Base-by-base conservation (phyloP, 2,797 vertebrate species). In the Phataginus tricuspis region DNA sequence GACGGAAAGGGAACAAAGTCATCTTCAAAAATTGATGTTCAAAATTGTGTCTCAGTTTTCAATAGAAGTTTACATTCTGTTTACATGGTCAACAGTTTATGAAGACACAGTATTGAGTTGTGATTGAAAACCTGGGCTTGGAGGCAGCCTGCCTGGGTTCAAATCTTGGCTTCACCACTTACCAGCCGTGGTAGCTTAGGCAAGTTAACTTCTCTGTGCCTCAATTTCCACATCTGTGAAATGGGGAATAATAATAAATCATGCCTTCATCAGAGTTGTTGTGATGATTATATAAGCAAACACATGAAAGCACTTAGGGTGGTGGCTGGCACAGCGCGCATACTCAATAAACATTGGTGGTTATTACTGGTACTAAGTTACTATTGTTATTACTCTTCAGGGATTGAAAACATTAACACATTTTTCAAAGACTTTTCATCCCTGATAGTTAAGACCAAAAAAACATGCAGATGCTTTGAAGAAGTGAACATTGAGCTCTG, bases 371-470 rank as follows among this genome's bases (percentile, higher is more conserved):
- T 49, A 64, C 61, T 31, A 42, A 85, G 64, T 64, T 86, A 53
- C 15, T 79, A 29, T 85, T n/a, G 19, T 78, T 72, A 21, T 18
- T 85, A 59, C 34, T 87, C 92, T 84, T 34, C 49, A 90, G 51
- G 79, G 45, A 39, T 42, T 68, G 14, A 63, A 91, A 91, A 5
- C 63, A 31, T 69, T 9, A 68, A 51, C 14, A 68, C 12, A 34
- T n/a, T 63, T 96, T 72, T 95, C 16, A 59, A 49, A 68, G 11
- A 31, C 45, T 64, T 93, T 86, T 95, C 59, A 55, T 45, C 51
- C 14, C 29, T 19, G 19, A 0, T 61, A 74, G 45, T 66, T 72
- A 86, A 34, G 55, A 37, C 64, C 8, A 18, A 27, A 51, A 51
- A 84, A n/a, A 85, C 13, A 72, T 42, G 0, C 45, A 14, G 27